phyloP scores from a whole-genome alignment of 1,140 invertebrate species.

The Drosophila sulfurigaster region DNA sequence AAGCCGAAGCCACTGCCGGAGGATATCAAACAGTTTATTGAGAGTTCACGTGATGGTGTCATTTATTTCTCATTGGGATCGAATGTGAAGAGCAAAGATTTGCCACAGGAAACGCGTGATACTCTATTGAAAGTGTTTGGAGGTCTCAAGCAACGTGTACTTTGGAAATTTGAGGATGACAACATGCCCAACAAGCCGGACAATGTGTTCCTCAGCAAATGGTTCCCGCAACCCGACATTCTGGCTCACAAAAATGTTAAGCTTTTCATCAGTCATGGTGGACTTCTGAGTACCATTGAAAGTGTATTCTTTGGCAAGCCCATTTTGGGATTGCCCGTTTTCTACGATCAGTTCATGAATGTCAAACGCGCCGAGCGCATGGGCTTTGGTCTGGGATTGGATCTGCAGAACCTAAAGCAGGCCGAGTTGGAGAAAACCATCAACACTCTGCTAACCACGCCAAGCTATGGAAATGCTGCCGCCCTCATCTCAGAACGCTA shows the following conservation, averaged over 20 bases:
- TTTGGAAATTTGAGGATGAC: constrained; percentile 90
- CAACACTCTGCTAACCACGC: constrained; percentile 74
- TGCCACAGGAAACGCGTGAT: constrained; percentile 85
- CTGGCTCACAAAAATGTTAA: constrained; percentile 89
- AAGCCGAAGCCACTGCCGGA: constrained; percentile 78
- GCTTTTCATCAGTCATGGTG: constrained; percentile 90
- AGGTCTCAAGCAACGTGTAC: constrained; percentile 87
- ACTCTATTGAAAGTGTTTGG: constrained; percentile 86
- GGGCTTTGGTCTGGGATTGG: constrained; percentile 85
- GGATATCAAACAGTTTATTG: constrained; percentile 86
- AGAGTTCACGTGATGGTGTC: constrained; percentile 86
- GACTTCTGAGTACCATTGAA: constrained; percentile 89
- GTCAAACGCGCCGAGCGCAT: constrained; percentile 84
- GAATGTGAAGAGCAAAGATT: constrained; percentile 86
- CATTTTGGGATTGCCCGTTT: constrained; percentile 89
- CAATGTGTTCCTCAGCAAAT: constrained; percentile 88
- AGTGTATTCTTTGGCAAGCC: constrained; percentile 90
- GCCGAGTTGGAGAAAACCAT: constrained; percentile 70
- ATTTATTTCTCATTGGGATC: constrained; percentile 89
- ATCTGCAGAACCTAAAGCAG: constrained; percentile 78
- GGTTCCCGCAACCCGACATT: constrained; percentile 90
- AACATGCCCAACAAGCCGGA: constrained; percentile 85
- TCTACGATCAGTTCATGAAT: constrained; percentile 88
- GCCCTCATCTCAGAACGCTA: constrained; percentile 86
- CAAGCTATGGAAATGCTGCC: constrained; percentile 83